A percentile compares a stretch with the other conserved stretches of the same genome.
phyloP scores from a whole-genome alignment of 2,113 vertebrate genomes.

The Forbesichthys papilliferus region DNA sequence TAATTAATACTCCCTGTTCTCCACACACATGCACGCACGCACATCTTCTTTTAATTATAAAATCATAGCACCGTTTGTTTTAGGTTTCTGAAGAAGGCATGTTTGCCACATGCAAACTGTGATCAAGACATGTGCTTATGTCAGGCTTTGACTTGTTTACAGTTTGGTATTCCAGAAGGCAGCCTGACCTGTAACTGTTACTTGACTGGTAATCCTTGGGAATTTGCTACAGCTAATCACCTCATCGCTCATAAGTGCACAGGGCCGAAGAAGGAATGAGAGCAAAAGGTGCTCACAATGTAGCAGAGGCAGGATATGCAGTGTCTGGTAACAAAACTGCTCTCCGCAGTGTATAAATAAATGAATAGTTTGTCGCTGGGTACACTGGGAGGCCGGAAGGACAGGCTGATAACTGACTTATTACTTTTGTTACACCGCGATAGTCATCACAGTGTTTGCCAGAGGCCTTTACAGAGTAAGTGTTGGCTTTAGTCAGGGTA shows the following conservation, averaged over 20 bases:
- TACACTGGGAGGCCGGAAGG: constrained; percentile 46
- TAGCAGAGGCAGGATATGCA: constrained; percentile 54
- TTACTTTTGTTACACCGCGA: constrained; percentile 64
- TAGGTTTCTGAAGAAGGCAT: constrained; percentile 33
- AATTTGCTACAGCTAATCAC: constrained; percentile 65
- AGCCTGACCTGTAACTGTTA: constrained; percentile 61
- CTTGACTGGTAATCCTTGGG: constrained; percentile 60
- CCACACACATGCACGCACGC: constrained; percentile 5
- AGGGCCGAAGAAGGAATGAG: constrained; percentile 42
- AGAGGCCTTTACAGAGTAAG: constrained; percentile 53
- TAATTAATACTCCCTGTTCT: constrained; percentile 58
- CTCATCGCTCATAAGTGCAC: constrained; percentile 30
- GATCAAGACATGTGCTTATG: constrained; percentile 53
- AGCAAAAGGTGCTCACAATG: constrained; percentile 43
- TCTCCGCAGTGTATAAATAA: constrained; percentile 53
- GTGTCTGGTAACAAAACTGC: constrained; percentile 34
- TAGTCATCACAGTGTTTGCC: constrained; percentile 54
- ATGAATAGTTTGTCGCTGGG: constrained; percentile 54
- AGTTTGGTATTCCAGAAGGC: constrained; percentile 57
- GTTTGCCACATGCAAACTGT: constrained; percentile 15
- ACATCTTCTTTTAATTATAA: constrained; percentile 10
- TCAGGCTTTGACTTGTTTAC: constrained; percentile 71
- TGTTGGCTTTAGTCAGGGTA: constrained; percentile 59
- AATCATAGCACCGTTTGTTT: constrained; percentile 14
- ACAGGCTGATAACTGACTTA: constrained; percentile 54